Conservation (phyloP, 2,888 invertebrate species). For the Cantharis flavilabris region DNA sequence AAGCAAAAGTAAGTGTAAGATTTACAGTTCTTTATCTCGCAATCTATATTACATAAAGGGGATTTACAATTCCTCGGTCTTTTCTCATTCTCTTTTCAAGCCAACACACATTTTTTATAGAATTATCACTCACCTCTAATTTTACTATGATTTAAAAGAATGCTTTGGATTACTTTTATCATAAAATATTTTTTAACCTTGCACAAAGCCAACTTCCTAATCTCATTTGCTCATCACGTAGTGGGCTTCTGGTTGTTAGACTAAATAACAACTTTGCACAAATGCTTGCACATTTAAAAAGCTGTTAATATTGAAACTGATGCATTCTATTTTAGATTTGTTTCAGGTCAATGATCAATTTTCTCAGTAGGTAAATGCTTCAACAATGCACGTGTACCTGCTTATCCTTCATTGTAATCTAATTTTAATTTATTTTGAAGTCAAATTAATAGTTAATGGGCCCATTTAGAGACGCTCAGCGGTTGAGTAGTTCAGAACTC, state of each 20-base stretch:
- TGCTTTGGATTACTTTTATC: not conserved
- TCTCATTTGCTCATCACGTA: not conserved
- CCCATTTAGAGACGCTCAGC: too few species aligned
- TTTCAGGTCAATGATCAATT: constrained; percentile 9
- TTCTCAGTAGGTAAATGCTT: not conserved
- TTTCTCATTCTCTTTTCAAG: too few species aligned
- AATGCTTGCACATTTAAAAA: not conserved
- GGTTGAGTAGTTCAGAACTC: too few species aligned
- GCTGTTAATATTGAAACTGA: not conserved
- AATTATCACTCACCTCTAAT: not conserved
- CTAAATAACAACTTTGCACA: too few species aligned
- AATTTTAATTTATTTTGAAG: not conserved
- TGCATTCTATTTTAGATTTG: constrained; percentile 1
- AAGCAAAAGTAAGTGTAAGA: constrained; percentile 81
- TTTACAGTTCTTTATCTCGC: not conserved
- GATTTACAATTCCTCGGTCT: too few species aligned
- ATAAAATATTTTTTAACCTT: not conserved
- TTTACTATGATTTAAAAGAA: not conserved
- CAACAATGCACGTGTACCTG: not conserved
- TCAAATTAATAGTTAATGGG: not conserved
- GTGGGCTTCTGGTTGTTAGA: not conserved
- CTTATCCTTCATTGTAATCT: not conserved
- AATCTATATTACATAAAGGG: too few species aligned
- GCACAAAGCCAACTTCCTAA: not conserved
- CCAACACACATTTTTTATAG: too few species aligned